phyloP scores from a whole-genome alignment of 2,888 invertebrate species.

The Phyto melanocephala region DNA sequence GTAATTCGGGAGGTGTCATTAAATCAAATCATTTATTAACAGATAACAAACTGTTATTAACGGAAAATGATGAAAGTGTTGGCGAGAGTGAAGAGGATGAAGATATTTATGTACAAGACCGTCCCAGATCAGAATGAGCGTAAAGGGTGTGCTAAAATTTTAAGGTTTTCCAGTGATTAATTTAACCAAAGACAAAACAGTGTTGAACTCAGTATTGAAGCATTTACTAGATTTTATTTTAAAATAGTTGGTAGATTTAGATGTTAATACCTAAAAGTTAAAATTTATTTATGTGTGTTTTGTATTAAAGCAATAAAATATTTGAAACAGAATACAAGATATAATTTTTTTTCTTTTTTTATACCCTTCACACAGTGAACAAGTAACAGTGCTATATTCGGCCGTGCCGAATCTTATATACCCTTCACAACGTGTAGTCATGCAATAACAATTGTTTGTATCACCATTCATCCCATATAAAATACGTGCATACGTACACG shows the following conservation, averaged over 20 bases:
- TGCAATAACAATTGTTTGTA: too few relatives aligned
- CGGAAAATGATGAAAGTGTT: conserved; percentile 63
- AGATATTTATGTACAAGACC: conserved; percentile 54
- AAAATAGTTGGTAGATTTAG: not conserved
- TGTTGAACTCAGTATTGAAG: not conserved
- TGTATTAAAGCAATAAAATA: too few relatives aligned
- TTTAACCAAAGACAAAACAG: not conserved
- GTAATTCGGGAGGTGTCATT: not conserved
- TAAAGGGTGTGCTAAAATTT: not conserved
- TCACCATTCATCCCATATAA: too few relatives aligned
- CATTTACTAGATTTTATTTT: conserved; percentile 12
- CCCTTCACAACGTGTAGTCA: too few relatives aligned
- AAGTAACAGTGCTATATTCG: too few relatives aligned
- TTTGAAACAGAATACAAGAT: too few relatives aligned
- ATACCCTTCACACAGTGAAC: too few relatives aligned
- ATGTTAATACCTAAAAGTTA: not conserved
- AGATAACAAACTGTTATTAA: conserved; percentile 69
- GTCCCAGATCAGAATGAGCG: conserved; percentile 40
- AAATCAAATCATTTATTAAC: conserved; percentile 52
- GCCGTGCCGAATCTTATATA: too few relatives aligned
- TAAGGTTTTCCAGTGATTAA: not conserved
- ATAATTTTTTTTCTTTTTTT: too few relatives aligned
- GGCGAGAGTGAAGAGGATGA: conserved; percentile 69
- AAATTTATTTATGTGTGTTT: too few relatives aligned
- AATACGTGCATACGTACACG: too few relatives aligned